phyloP scores from a whole-genome alignment of 1,140 invertebrate species.

The Prorops nasuta region DNA sequence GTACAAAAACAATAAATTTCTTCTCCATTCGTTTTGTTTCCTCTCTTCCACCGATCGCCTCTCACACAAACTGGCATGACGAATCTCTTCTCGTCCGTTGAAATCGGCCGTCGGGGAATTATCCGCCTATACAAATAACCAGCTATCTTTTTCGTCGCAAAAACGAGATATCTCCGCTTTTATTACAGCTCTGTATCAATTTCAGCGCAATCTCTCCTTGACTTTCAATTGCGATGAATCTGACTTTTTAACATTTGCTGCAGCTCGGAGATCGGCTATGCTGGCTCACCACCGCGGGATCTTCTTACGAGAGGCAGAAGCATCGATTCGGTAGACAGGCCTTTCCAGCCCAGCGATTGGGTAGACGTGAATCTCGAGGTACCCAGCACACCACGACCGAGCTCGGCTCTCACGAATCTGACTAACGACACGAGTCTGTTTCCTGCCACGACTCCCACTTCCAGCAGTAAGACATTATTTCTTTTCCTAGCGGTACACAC shows the following conservation, averaged over 20 bases:
- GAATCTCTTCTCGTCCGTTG: too few species aligned
- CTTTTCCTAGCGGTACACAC: not conserved
- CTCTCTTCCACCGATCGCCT: too few species aligned
- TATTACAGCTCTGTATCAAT: not conserved
- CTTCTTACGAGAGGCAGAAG: slow-evolving; percentile 43
- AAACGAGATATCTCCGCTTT: too few species aligned
- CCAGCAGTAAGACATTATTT: slow-evolving; percentile 31
- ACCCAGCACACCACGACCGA: slow-evolving; percentile 48
- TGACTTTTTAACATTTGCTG: not conserved
- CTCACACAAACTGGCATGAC: too few species aligned
- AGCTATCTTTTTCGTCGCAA: too few species aligned
- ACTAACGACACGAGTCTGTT: slow-evolving; percentile 36
- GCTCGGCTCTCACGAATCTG: slow-evolving; percentile 47
- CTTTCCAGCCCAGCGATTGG: slow-evolving; percentile 59
- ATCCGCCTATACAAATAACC: too few species aligned
- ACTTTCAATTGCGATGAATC: not conserved
- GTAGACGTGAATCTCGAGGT: slow-evolving; percentile 60
- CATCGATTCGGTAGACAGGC: slow-evolving; percentile 54
- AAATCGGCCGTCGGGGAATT: too few species aligned
- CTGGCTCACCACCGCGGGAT: slow-evolving; percentile 46
- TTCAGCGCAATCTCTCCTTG: not conserved
- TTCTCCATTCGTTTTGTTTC: too few species aligned
- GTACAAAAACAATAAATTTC: too few species aligned
- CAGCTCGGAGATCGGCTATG: slow-evolving; percentile 54
- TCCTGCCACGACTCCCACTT: slow-evolving; percentile 24